phyloP scores from a whole-genome alignment of 2,113 vertebrate species.

The Malurus alboscapulatus region DNA sequence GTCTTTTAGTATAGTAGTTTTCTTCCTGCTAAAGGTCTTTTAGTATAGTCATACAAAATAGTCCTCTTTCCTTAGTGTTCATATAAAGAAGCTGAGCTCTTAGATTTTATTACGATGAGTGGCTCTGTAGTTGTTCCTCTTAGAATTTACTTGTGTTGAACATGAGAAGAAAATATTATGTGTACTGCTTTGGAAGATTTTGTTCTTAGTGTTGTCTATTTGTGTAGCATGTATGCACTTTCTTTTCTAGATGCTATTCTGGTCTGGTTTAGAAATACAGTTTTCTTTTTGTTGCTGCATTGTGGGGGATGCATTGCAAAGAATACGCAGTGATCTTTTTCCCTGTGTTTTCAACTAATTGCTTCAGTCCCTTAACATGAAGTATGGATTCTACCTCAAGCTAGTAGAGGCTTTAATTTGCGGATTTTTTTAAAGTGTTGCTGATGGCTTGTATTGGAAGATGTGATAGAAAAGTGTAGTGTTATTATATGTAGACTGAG shows the following conservation, averaged over 20 bases:
- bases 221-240: neutral
- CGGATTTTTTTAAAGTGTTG: neutral
- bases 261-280: neutral
- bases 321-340: neutral
- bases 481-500: neutral
- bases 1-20: neutral
- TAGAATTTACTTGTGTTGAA: neutral
- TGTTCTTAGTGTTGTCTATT: neutral
- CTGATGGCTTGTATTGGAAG: neutral
- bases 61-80: neutral
- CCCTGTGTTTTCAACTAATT: neutral
- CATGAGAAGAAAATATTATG: neutral
- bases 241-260: neutral
- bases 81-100: neutral
- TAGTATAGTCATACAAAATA: neutral
- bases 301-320: neutral
- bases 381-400: neutral
- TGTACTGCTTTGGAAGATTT: neutral
- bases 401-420: neutral
- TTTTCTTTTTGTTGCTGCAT: neutral
- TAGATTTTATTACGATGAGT: neutral
- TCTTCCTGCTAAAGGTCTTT: neutral
- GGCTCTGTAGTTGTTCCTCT: neutral
- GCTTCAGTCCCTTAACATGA: neutral
- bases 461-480: neutral